Percentiles rank a stretch among this genome's conserved stretches.
These are phyloP conservation scores for Lithobates sylvaticus DNA, from an alignment of 2,797 vertebrate species.

Conservation along the genomic window DNA sequence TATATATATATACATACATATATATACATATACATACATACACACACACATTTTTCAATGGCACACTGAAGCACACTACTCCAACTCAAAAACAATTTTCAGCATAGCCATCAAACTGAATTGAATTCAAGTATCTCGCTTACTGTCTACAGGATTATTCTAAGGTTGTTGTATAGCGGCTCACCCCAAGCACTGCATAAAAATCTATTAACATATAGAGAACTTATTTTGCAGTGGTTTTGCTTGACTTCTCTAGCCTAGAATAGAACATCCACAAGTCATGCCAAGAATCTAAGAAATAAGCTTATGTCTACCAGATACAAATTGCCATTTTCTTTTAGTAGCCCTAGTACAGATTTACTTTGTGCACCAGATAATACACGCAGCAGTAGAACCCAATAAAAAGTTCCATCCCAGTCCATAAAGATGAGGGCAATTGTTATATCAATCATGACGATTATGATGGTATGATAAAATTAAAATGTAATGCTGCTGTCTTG, in stretches of 20 bases:
- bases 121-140: too few relatives aligned
- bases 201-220: background rate
- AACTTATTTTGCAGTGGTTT: background rate
- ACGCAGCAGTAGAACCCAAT: background rate
- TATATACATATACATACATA: too few relatives aligned
- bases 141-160: too few relatives aligned
- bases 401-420: background rate
- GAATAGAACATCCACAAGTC: background rate
- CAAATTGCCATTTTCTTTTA: background rate
- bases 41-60: too few relatives aligned
- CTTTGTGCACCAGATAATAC: too few relatives aligned
- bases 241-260: background rate
- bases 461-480: too few relatives aligned
- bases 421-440: background rate
- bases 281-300: background rate
- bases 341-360: background rate
- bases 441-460: background rate
- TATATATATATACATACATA: too few relatives aligned
- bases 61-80: background rate
- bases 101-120: too few relatives aligned
- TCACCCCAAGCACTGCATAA: too few relatives aligned
- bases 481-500: background rate
- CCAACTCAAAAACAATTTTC: too few relatives aligned
- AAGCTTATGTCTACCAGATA: background rate
- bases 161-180: background rate